Percentiles rank a stretch among this genome's conserved stretches.
Evolutionary conservation across 2,113 vertebrate genomes (phyloP).

Genomic region (Macheiramphus alcinus): DNA sequence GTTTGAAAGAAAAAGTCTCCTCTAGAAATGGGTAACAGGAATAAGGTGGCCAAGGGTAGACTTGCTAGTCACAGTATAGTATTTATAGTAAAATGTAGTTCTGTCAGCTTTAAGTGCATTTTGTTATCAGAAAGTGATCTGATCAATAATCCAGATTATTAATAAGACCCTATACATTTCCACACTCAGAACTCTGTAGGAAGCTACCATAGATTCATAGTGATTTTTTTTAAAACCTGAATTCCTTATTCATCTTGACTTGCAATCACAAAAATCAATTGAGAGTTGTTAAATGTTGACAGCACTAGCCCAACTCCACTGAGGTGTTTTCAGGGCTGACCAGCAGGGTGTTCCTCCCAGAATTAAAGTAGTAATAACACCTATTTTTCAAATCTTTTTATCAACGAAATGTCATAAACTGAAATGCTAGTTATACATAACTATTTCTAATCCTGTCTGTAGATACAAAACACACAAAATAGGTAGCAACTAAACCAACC

Average conservation of each 20-base stretch:
- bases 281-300: background rate
- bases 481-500: background rate
- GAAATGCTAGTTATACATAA: background rate
- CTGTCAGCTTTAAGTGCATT: background rate
- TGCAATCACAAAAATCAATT: background rate
- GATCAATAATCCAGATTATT: background rate
- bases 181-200: background rate
- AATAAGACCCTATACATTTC: background rate
- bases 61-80: background rate
- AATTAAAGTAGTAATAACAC: background rate
- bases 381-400: background rate
- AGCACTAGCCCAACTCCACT: background rate
- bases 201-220: background rate
- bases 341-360: background rate
- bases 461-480: background rate
- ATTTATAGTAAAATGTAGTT: background rate
- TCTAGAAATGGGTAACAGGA: background rate
- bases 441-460: background rate
- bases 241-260: background rate
- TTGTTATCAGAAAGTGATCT: background rate
- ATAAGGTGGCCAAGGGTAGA: background rate
- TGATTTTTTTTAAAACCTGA: background rate
- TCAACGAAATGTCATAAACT: background rate
- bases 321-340: background rate
- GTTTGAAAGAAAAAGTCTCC: background rate